These are phyloP conservation scores for Ciconia maguari DNA, from an alignment of 2,113 vertebrate species.

Conservation along the genomic window DNA sequence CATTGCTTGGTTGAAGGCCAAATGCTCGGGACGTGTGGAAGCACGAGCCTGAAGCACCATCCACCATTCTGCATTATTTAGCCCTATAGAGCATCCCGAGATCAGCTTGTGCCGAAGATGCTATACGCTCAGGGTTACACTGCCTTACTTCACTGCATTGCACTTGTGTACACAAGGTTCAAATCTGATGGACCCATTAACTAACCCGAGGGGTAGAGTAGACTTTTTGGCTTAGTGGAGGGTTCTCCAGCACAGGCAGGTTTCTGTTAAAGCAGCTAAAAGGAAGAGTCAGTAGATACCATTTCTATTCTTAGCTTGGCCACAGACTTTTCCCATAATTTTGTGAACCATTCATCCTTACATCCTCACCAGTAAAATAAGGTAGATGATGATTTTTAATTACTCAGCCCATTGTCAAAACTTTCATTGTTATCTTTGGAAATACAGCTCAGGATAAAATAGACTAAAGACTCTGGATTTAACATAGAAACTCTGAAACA, in stretches of 20 bases:
- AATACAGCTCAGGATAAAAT: not conserved
- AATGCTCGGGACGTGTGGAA: not conserved
- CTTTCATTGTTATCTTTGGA: not conserved
- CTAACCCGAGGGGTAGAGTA: not conserved
- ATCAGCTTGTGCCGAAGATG: not conserved
- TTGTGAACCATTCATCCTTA: not conserved
- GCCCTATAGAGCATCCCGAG: not conserved
- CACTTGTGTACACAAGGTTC: fast-evolving
- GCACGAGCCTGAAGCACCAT: not conserved
- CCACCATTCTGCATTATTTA: not conserved
- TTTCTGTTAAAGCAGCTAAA: not conserved
- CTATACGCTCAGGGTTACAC: too few relatives aligned
- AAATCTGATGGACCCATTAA: not conserved
- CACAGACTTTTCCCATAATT: not conserved
- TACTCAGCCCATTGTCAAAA: not conserved
- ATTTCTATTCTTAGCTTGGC: not conserved
- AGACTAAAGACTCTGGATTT: not conserved
- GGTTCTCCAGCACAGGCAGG: not conserved
- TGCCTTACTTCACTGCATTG: not conserved
- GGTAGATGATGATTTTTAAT: not conserved
- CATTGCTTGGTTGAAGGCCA: not conserved
- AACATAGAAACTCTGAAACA: not conserved
- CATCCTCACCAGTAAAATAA: not conserved
- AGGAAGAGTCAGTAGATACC: not conserved
- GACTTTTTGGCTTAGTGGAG: not conserved